phyloP scores from a whole-genome alignment of 2,888 invertebrate species.

The Cephalotes varians region DNA sequence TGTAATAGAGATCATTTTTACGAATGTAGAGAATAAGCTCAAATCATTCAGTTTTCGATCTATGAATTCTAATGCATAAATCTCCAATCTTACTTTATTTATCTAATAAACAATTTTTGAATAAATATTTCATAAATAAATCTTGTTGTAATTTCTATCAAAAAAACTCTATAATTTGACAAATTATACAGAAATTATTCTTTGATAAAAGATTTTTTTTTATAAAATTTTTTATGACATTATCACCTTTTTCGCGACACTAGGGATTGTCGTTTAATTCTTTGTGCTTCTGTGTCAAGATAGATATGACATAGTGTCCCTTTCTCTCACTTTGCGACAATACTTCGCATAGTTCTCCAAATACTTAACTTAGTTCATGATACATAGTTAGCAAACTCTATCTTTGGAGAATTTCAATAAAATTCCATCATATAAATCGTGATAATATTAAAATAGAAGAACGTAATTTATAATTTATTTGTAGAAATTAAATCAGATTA shows the following conservation, averaged over 20 bases:
- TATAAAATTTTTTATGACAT: neutral
- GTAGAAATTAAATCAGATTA: slow-evolving; percentile 7
- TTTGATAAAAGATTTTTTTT: neutral
- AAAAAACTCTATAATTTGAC: neutral
- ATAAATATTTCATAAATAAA: neutral
- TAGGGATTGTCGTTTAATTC: neutral
- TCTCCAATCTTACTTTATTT: neutral
- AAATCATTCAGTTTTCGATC: neutral
- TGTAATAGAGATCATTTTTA: neutral
- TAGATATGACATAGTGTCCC: neutral
- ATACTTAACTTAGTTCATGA: neutral
- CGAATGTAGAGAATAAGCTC: neutral
- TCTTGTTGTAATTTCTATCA: neutral
- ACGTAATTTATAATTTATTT: neutral
- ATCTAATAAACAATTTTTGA: neutral
- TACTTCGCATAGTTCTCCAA: slow-evolving; percentile 10
- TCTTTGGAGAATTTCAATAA: neutral
- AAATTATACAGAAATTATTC: neutral
- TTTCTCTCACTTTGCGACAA: neutral
- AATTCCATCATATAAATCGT: neutral
- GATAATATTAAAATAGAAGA: neutral
- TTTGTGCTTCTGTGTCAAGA: neutral
- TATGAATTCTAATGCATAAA: neutral
- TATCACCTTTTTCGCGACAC: neutral
- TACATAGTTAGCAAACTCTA: neutral